Evolutionary conservation across 2,797 vertebrate genomes (phyloP), one percentile per base, ranked within the genome.

Genomic region (Poecilia velifera): DNA sequence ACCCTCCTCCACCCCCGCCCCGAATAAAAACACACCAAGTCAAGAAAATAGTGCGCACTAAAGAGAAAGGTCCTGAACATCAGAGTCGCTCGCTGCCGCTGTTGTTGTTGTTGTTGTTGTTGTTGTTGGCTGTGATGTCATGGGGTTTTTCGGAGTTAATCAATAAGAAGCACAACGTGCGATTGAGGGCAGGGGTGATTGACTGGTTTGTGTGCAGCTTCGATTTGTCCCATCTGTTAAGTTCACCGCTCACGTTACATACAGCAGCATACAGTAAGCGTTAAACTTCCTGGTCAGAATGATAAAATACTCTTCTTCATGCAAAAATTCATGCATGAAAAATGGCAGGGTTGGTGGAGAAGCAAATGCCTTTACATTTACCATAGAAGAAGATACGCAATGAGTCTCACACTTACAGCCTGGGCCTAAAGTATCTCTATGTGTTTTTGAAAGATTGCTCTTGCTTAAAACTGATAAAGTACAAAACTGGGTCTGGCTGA

Each of bases 131-230:
- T 80, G 66, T 81, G 70, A 82, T 82, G 85, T 81, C 74, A 84
- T 28, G 55, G 39, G 68, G n/a, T 28, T 75, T 88, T 88, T 81
- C 51, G 43, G 71, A 84, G 83, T 81, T 74, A 78, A 90, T 94
- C 91, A 82, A 92, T 89, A 89, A 71, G 74, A 82, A 78, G 34
- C 84, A 77, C 76, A 86, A 55, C 80, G 78, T 86, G 89, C 80
- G 82, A 90, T 59, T 72, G 84, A 91, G 91, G 84, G 55, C 70
- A 43, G 75, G 36, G 25, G 55, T 66, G 84, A 94, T 94, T 88
- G 93, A 95, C 92, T 88, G 77, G 80, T 87, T 86, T 78, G 81
- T 89, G 89, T 72, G 78, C 86, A 62, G 70, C 80, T 90, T 93
- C 84, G 82, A 89, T 91, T 86, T 81, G 84, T 79, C 70, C 83